Evolutionary conservation across 1,140 invertebrate genomes (phyloP), one percentile per base, ranked within the genome.

Genomic region (Phthorimaea operculella): DNA sequence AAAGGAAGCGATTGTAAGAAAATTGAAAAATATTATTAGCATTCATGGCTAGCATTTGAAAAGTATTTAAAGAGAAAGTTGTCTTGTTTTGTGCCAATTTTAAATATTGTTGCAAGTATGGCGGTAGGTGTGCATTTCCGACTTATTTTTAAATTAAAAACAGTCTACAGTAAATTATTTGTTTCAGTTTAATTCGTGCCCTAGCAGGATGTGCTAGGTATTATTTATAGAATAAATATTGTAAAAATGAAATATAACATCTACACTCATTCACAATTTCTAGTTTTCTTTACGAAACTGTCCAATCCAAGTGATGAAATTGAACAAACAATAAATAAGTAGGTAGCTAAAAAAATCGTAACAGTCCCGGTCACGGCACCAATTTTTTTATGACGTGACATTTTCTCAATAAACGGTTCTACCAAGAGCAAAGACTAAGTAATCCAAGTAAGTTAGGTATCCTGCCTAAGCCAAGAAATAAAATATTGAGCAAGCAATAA

Each of bases 71-170:
- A 33, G 28, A 47, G 59, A 70, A 58, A 56, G 68, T 33, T 54
- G 68, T 66, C 50, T 60, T 68, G 68, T 59, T 54, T 63, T 59
- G 68, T 71, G 68, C 66, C 66, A 71, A 71, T 66, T 47, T 47
- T 15, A 47, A 55, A 56, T 45, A 49, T 60, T 59, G 47, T 54
- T 55, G 18, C 39, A 18, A 52, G 44, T 52, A 63, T 61, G 63
- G 53, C 63, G 63, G 44, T 63, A 61, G 48, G 55, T 61, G 39
- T 18, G 49, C 34, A 49, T 12, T 39, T 39, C 10, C n/a, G 36
- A 39, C 36, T 39, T 39, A n/a, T 39, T 39, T n/a, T 47, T 47
- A 47, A 47, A 47, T 42, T 28, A 28, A 28, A 28, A 28, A 28
- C 21, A 39, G 10, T 39, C 36, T 17, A 47, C 44, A 47, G 44